These are phyloP conservation scores for Callithrix jacchus DNA, from an alignment of 2,113 vertebrate genomes.

Conservation along the genomic window DNA sequence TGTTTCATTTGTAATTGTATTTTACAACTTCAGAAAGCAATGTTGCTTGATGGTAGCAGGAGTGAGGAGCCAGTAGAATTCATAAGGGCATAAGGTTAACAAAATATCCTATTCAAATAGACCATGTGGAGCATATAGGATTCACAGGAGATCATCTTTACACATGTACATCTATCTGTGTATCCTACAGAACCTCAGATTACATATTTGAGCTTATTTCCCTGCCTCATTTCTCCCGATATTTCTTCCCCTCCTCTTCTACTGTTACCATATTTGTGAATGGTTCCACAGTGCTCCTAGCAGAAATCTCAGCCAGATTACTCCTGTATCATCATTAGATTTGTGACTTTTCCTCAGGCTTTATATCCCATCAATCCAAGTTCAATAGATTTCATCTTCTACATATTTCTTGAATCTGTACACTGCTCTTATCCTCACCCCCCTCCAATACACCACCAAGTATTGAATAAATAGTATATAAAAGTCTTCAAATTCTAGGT, in stretches of 20 bases:
- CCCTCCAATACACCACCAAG: background rate
- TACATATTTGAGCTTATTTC: background rate
- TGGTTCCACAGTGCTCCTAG: background rate
- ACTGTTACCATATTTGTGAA: background rate
- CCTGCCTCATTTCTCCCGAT: background rate
- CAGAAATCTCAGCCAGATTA: background rate
- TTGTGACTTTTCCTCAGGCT: background rate
- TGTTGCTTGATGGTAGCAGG: background rate
- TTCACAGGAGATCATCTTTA: background rate
- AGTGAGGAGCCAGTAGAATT: background rate
- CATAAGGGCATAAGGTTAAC: background rate
- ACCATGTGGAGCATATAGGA: background rate
- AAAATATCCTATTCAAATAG: background rate
- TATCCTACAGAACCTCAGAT: background rate
- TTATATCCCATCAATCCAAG: background rate
- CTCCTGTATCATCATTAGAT: background rate
- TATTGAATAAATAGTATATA: background rate
- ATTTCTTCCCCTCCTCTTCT: background rate
- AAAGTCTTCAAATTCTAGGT: background rate
- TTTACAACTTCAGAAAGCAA: background rate
- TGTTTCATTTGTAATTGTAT: background rate
- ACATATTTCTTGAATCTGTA: background rate
- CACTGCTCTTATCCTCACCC: background rate
- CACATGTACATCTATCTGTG: background rate
- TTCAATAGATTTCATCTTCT: background rate